Evolutionary conservation across 2,888 invertebrate genomes (phyloP).

Genomic region (Nasonovia ribisnigri): DNA sequence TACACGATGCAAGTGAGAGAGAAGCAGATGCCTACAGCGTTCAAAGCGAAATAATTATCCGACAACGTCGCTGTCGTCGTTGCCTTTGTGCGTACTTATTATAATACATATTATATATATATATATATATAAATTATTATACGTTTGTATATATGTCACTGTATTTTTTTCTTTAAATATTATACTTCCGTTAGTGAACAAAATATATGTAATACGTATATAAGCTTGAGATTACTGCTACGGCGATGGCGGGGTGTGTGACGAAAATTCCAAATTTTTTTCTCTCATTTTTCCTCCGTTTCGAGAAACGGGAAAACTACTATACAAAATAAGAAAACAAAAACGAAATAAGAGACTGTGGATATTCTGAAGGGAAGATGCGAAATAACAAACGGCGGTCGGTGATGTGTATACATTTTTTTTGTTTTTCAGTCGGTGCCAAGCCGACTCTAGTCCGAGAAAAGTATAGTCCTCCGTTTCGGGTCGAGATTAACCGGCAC

Average conservation of each 20-base stretch:
- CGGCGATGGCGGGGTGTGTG: not conserved
- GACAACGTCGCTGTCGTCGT: constrained; percentile 28
- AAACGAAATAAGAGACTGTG: not conserved
- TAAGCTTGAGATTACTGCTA: not conserved
- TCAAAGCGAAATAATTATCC: constrained; percentile 38
- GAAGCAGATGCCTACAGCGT: not conserved
- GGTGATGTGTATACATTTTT: not conserved
- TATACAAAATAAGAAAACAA: not conserved
- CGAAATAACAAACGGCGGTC: not conserved
- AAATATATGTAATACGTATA: not conserved
- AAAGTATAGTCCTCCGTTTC: not conserved
- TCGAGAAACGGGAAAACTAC: not conserved
- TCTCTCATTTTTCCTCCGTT: not conserved
- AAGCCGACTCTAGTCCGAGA: not conserved
- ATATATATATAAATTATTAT: no score
- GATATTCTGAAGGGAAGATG: not conserved
- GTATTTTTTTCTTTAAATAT: not conserved
- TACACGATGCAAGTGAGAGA: not conserved
- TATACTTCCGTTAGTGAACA: not conserved
- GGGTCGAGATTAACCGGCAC: constrained; percentile 21
- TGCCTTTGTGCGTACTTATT: not conserved
- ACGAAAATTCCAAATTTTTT: not conserved
- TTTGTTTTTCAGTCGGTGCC: not conserved
- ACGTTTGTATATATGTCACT: not conserved
- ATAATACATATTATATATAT: not conserved